Conservation (phyloP, 2,797 vertebrate species). For the Botia almorhae region DNA sequence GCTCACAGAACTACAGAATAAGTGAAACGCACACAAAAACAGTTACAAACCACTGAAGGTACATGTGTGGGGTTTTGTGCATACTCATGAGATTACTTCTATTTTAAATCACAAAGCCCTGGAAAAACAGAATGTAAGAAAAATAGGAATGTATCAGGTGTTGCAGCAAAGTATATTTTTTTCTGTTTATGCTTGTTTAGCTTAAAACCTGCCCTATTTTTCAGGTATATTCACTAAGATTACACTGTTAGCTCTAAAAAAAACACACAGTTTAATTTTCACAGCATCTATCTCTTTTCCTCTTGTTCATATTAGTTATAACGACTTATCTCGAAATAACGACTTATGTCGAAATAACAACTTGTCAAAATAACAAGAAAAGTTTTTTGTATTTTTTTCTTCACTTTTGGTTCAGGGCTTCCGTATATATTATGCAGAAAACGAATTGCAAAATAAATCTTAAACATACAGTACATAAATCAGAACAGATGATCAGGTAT, state of each 20-base stretch:
- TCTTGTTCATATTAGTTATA: not conserved
- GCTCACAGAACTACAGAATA: not conserved
- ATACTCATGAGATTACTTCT: constrained; percentile 31
- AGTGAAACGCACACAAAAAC: not conserved
- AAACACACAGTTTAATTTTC: not conserved
- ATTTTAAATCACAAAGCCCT: constrained; percentile 24
- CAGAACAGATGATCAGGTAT: too few relatives aligned
- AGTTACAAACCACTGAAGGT: not conserved
- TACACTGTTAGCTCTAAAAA: not conserved
- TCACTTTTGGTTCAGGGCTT: not conserved
- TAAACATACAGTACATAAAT: too few relatives aligned
- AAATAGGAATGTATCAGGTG: constrained; percentile 6
- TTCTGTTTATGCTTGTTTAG: constrained; percentile 27
- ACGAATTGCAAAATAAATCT: too few relatives aligned
- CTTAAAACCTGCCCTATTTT: constrained; percentile 24
- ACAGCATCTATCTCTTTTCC: not conserved
- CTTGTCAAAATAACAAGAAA: too few relatives aligned
- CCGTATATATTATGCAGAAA: not conserved
- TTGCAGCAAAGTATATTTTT: not conserved
- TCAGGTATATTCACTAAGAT: not conserved
- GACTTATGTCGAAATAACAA: too few relatives aligned
- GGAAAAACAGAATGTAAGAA: constrained; percentile 2
- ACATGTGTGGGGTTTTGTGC: constrained; percentile 25
- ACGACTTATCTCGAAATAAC: too few relatives aligned
- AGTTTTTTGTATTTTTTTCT: too few relatives aligned